Percentiles rank a stretch among this genome's conserved stretches.
Evolutionary conservation across 2,888 invertebrate species (phyloP).

Genomic region (Athetis lepigone): DNA sequence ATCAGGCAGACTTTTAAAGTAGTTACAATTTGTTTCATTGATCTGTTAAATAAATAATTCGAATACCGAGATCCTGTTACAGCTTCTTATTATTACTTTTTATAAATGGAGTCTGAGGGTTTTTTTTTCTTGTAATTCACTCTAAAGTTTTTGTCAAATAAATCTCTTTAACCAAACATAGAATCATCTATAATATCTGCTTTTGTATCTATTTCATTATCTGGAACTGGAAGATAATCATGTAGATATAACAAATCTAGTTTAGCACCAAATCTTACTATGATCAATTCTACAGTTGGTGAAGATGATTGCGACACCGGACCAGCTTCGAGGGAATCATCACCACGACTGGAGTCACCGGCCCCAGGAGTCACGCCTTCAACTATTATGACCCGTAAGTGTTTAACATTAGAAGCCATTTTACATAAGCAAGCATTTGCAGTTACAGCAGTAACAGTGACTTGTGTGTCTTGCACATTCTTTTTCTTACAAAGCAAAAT

Average conservation of each 20-base stretch:
- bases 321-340: slow-evolving; percentile 93
- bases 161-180: background rate
- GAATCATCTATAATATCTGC: no score
- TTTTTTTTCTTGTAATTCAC: background rate
- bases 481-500: no score
- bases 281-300: slow-evolving; percentile 76
- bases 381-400: slow-evolving; percentile 84
- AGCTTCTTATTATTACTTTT: no score
- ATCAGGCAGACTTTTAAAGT: no score
- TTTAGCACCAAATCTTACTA: slow-evolving; percentile 26
- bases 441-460: no score
- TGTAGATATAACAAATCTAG: no score
- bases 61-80: no score
- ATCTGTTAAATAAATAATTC: no score
- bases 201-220: background rate
- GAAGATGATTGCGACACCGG: slow-evolving; percentile 92
- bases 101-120: background rate
- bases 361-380: slow-evolving; percentile 89
- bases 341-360: slow-evolving; percentile 93
- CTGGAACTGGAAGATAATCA: background rate
- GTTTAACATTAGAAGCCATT: no score
- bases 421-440: no score
- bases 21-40: no score
- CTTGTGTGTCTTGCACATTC: no score
- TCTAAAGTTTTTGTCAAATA: background rate